Base-by-base conservation (phyloP, 2,888 invertebrate genomes). In the Acanthosepion esculentum region DNA sequence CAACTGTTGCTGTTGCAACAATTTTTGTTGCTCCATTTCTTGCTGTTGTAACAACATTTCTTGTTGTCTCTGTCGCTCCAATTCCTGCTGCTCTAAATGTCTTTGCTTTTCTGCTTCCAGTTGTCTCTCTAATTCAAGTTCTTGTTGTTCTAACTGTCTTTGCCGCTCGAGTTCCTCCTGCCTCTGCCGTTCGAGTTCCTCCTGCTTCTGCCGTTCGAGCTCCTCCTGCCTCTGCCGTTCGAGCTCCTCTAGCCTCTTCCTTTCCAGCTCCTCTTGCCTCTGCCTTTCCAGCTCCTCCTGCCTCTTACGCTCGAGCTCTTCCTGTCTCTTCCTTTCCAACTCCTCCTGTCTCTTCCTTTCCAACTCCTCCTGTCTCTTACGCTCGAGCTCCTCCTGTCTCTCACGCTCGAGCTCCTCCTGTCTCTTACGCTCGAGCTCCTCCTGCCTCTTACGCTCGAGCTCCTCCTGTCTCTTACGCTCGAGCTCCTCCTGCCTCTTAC, bases 281-380 rank as follows among this genome's bases (percentile, higher is more conserved):
- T 91, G 59, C 48, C 26, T 50, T 26, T 53, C 93, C 33, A 33
- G 93, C 41, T 78, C 93, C 41, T 64, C 64, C 48, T 53, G 59
- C n/a, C 64, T 78, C 15, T 48, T 18, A 0, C 91, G 41, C 29
- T 64, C 64, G 20, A 93, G 64, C 33, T 94, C 94, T 10, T 93
- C 78, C n/a, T 59, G 91, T 29, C 94, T 94, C 23, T 92, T 50
- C 23, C 94, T n/a, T 48, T 91, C 94, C 48, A 64, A 55, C 92
- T 92, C 92, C 20, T 59, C 78, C 91, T 93, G 78, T 18, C 53
- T 18, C 33, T 94, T 26, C 20, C 93, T 33, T 91, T 94, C 94
- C 26, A 53, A 29, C 94, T 94, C 94, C 23, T 64, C 93, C 53
- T 94, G 91, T 3, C 78, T 78, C 12, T 91, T 53, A 29, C 93